Evolutionary conservation across 2,113 vertebrate genomes (phyloP).

Genomic region (Dromas ardeola): DNA sequence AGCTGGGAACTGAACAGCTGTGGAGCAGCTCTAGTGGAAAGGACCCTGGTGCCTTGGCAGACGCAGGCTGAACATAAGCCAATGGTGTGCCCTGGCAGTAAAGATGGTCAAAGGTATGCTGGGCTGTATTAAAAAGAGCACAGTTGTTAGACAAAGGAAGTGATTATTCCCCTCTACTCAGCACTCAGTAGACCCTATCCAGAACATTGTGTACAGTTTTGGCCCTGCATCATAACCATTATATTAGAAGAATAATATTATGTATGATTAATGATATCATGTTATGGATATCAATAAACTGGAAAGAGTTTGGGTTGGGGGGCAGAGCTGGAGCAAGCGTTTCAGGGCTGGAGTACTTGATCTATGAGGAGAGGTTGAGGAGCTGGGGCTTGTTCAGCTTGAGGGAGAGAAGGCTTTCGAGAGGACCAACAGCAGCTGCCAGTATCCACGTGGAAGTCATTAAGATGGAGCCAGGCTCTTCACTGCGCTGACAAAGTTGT

Average conservation of each 20-base stretch:
- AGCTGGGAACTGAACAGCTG: background rate
- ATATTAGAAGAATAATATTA: background rate
- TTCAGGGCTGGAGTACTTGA: background rate
- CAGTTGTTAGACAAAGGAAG: background rate
- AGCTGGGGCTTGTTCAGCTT: background rate
- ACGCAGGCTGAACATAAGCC: background rate
- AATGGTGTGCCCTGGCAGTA: accelerated
- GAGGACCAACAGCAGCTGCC: background rate
- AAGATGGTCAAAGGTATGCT: background rate
- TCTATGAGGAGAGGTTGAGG: background rate
- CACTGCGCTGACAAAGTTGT: background rate
- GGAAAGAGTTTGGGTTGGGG: background rate
- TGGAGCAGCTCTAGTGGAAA: background rate
- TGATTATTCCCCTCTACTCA: background rate
- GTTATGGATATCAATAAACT: background rate
- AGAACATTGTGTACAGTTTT: background rate
- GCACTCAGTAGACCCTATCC: background rate
- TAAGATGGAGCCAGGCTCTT: background rate
- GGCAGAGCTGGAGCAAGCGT: background rate
- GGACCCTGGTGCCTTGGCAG: background rate
- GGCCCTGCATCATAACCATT: background rate
- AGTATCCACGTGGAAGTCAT: background rate
- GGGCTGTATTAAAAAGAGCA: background rate
- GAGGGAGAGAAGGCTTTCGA: background rate
- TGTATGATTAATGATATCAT: background rate